These are phyloP conservation scores for Trematomus loennbergii DNA, from an alignment of 2,113 vertebrate species.

Conservation along the genomic window DNA sequence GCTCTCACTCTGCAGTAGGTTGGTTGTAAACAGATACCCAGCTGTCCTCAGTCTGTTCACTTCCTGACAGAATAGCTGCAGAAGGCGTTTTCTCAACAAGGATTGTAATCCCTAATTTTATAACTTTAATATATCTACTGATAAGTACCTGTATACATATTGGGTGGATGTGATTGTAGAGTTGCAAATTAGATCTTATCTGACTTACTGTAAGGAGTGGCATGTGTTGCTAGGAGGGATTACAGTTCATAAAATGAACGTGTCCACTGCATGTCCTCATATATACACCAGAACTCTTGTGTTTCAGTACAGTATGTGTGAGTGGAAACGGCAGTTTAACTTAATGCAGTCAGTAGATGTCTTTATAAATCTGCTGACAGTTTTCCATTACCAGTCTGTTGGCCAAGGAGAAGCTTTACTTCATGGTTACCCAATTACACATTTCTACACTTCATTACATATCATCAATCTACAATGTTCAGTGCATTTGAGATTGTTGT, in stretches of 20 bases:
- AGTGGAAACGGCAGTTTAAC: background rate
- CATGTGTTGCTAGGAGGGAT: background rate
- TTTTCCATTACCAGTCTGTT: background rate
- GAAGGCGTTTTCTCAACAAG: background rate
- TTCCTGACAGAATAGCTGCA: background rate
- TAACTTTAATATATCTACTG: background rate
- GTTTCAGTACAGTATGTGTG: background rate
- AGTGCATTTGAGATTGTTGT: background rate
- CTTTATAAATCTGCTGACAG: background rate
- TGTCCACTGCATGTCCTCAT: background rate
- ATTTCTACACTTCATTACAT: conserved; percentile 13
- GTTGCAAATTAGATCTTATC: background rate
- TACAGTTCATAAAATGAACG: conserved; percentile 4
- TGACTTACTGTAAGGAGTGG: background rate
- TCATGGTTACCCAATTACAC: background rate
- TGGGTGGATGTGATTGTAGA: background rate
- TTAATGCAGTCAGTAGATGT: background rate
- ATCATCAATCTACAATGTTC: background rate
- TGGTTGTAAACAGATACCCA: background rate
- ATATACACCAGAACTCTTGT: background rate
- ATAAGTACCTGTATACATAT: background rate
- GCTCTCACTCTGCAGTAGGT: background rate
- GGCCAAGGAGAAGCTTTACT: background rate
- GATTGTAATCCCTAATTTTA: background rate
- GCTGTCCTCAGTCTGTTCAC: too few relatives aligned